These are phyloP conservation scores for Troides oblongomaculatus DNA, from an alignment of 2,888 invertebrate genomes.

Conservation along the genomic window DNA sequence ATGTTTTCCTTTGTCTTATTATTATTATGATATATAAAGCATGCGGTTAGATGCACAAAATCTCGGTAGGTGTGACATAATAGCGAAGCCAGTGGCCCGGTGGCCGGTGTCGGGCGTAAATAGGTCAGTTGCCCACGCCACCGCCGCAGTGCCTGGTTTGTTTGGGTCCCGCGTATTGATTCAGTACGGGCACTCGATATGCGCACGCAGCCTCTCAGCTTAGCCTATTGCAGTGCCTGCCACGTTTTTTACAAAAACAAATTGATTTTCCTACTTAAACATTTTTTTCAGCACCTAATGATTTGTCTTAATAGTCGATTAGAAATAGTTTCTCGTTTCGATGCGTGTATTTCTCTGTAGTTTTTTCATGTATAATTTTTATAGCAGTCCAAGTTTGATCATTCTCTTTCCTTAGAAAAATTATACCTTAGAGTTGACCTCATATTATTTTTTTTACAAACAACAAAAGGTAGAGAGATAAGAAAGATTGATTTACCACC, in stretches of 20 bases:
- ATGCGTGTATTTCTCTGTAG: too few relatives aligned
- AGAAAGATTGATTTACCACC: too few relatives aligned
- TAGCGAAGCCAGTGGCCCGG: constrained; percentile 44
- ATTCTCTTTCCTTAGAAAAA: too few relatives aligned
- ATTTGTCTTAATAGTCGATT: too few relatives aligned
- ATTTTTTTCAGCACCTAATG: too few relatives aligned
- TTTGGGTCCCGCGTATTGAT: constrained; percentile 76
- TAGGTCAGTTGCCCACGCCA: constrained; percentile 73
- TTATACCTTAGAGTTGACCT: too few relatives aligned
- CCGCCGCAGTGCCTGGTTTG: constrained; percentile 62
- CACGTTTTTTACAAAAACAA: constrained; percentile 13
- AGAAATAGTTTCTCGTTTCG: too few relatives aligned
- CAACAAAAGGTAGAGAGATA: too few relatives aligned
- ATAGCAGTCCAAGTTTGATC: too few relatives aligned
- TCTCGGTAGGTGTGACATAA: constrained; percentile 27
- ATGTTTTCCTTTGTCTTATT: background rate
- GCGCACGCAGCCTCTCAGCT: constrained; percentile 60
- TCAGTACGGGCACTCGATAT: constrained; percentile 42
- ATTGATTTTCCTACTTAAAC: background rate
- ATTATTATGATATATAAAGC: background rate
- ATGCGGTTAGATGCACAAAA: constrained; percentile 27
- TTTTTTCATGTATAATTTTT: too few relatives aligned
- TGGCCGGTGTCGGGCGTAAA: constrained; percentile 43
- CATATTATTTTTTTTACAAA: too few relatives aligned
- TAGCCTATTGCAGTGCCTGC: constrained; percentile 44